Conservation (phyloP, 2,797 vertebrate species). For the Muscicapa comitata region DNA sequence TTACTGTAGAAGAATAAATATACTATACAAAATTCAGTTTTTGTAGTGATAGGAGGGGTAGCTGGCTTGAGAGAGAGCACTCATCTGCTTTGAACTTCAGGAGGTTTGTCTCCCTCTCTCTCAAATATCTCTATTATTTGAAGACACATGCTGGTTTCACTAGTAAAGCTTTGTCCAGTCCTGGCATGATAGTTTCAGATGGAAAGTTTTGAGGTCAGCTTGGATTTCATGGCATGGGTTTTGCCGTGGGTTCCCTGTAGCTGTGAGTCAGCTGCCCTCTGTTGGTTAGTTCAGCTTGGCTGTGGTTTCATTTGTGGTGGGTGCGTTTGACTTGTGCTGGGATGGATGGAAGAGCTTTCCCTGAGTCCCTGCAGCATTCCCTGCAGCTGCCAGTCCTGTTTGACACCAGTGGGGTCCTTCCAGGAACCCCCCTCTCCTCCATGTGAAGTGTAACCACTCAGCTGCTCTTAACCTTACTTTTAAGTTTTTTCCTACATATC, state of each 20-base stretch:
- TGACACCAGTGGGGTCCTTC: neutral
- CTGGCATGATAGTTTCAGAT: neutral
- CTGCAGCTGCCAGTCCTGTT: accelerated
- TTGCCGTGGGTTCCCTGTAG: neutral
- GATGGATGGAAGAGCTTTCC: neutral
- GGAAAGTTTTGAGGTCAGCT: neutral
- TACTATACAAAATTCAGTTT: neutral
- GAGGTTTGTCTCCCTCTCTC: neutral
- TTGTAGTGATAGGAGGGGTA: neutral
- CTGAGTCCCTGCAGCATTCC: neutral
- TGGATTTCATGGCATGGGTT: neutral
- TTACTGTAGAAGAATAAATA: neutral
- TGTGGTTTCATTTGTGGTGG: neutral
- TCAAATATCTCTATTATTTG: neutral
- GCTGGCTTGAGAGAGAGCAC: neutral
- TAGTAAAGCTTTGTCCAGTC: neutral
- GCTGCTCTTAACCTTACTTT: neutral
- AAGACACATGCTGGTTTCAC: neutral
- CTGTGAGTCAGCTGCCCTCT: constrained; percentile 32
- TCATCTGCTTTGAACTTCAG: neutral
- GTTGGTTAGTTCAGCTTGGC: neutral
- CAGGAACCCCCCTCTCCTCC: neutral
- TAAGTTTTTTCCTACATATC: neutral
- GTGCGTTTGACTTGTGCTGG: neutral
- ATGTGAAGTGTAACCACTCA: accelerated